These are phyloP conservation scores for Crotalus horridus DNA, from an alignment of 2,113 vertebrate species.

Conservation along the genomic window DNA sequence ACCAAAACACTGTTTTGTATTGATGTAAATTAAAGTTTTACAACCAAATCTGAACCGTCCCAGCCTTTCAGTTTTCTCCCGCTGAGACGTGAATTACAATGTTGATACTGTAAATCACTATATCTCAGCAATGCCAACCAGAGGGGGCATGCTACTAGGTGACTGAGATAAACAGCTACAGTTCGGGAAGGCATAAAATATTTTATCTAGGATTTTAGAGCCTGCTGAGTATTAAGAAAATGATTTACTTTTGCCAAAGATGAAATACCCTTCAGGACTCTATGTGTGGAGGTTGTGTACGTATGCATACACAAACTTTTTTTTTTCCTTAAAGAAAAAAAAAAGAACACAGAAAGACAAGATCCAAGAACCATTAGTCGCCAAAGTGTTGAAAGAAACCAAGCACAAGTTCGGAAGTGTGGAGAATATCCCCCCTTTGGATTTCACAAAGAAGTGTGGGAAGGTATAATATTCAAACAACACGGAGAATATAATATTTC, in stretches of 20 bases:
- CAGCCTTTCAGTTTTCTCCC: not conserved
- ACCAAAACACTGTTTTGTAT: conserved; percentile 35
- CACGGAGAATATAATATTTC: not conserved
- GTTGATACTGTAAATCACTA: conserved; percentile 35
- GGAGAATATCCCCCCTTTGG: not conserved
- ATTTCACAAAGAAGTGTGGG: not conserved
- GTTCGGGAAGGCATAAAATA: conserved; percentile 36
- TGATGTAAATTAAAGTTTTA: conserved; percentile 27
- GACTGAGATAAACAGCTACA: conserved; percentile 48
- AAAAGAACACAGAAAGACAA: not conserved
- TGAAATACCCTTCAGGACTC: conserved; percentile 5
- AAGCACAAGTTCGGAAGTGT: not conserved
- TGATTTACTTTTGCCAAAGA: conserved; percentile 43
- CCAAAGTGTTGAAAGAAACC: not conserved
- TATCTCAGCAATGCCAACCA: conserved; percentile 30
- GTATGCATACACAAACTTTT: not conserved
- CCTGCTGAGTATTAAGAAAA: conserved; percentile 55
- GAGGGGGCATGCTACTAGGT: conserved; percentile 37
- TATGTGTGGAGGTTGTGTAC: not conserved
- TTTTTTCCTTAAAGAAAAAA: not conserved
- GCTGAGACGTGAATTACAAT: conserved; percentile 30
- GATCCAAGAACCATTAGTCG: not conserved
- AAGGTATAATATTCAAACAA: not conserved
- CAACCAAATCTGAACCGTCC: not conserved
- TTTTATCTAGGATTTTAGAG: conserved; percentile 22